Evolutionary conservation across 1,140 invertebrate species (phyloP).

Genomic region (Pomacea maculata): DNA sequence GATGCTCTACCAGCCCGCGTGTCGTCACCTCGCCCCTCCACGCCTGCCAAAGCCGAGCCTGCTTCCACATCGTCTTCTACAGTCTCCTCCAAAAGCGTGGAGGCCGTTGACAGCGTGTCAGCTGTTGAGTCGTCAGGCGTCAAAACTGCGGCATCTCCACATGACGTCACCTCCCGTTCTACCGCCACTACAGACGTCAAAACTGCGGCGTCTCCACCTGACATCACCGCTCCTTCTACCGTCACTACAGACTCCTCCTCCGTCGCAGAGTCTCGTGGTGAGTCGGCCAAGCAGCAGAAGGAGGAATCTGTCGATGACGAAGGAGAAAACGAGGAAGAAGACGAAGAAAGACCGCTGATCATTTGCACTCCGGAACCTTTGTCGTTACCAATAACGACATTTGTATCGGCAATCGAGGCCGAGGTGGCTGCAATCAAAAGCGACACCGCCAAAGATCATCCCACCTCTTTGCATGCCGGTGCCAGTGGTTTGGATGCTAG

Average conservation of each 20-base stretch:
- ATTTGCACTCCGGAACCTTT: background rate
- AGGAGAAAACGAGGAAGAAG: constrained; percentile 14
- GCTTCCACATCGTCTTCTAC: background rate
- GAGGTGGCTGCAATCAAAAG: too few species aligned
- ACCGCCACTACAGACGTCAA: background rate
- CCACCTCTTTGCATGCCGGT: too few species aligned
- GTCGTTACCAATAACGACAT: too few species aligned
- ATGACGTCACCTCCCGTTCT: background rate
- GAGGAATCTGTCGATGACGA: background rate
- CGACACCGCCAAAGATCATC: too few species aligned
- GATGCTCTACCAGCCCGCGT: background rate
- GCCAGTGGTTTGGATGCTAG: too few species aligned
- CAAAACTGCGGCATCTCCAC: background rate
- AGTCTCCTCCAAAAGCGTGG: constrained; percentile 9
- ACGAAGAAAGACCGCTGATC: constrained; percentile 18
- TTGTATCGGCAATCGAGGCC: too few species aligned
- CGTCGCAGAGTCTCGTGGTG: background rate
- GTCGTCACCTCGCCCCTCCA: background rate
- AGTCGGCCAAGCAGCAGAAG: background rate
- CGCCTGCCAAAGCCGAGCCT: background rate
- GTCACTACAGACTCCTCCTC: background rate
- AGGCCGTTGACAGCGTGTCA: constrained; percentile 6
- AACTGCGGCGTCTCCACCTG: background rate
- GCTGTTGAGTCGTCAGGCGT: background rate
- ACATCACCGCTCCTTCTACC: background rate